These are phyloP conservation scores for Dendrophyllia cribrosa DNA, from an alignment of 64 coral and sea anemone genomes.

Conservation along the genomic window DNA sequence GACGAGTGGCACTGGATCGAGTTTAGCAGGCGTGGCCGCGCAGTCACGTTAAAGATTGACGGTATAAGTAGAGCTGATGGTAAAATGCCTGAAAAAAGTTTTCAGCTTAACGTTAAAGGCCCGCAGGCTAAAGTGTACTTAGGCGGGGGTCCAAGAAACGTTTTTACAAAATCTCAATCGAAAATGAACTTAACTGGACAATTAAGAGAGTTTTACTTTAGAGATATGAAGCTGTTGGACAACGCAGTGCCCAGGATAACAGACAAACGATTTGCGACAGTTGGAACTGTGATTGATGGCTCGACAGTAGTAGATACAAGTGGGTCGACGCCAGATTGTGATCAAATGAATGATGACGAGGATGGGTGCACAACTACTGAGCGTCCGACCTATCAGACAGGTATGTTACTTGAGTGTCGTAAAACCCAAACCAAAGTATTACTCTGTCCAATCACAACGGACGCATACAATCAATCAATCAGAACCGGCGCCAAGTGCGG, in stretches of 20 bases:
- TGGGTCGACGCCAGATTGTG: constrained; percentile 31
- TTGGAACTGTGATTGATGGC: constrained; percentile 58
- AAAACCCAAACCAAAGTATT: not conserved
- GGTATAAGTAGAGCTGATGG: not conserved
- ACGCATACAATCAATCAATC: too few relatives aligned
- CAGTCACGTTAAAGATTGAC: constrained; percentile 36
- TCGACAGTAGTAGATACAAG: not conserved
- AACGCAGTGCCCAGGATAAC: constrained; percentile 13
- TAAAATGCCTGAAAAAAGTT: not conserved
- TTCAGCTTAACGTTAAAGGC: constrained; percentile 15
- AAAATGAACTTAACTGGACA: constrained; percentile 57
- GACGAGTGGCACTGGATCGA: constrained; percentile 65
- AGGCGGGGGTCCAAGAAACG: constrained; percentile 26
- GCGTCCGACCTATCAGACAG: not conserved
- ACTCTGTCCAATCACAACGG: too few relatives aligned
- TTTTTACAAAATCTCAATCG: constrained; percentile 31
- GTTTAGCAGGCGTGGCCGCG: constrained; percentile 9
- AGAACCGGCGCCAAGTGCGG: too few relatives aligned
- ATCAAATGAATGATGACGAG: constrained; percentile 37
- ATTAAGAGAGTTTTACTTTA: constrained; percentile 57
- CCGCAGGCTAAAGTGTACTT: constrained; percentile 20
- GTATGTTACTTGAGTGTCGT: not conserved
- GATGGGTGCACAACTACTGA: constrained; percentile 29
- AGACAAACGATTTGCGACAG: constrained; percentile 49
- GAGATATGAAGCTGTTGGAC: constrained; percentile 47